phyloP scores from a whole-genome alignment of 2,797 vertebrate genomes.

The Xiphophorus birchmanni region DNA sequence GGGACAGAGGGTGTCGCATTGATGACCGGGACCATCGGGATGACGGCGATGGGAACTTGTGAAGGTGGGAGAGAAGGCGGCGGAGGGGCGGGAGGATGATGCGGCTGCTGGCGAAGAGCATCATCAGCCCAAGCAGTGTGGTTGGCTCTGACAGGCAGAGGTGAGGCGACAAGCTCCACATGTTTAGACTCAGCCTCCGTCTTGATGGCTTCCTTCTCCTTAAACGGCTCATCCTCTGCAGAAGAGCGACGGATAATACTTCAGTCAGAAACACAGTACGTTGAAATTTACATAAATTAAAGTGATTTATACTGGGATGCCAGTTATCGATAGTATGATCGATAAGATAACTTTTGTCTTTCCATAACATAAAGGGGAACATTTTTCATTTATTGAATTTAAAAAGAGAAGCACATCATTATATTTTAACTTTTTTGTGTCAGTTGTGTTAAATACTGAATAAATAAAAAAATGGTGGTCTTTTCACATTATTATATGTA shows the following conservation, averaged over 20 bases:
- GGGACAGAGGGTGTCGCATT: slow-evolving; percentile 61
- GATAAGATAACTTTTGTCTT: too few relatives aligned
- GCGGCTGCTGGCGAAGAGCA: slow-evolving; percentile 66
- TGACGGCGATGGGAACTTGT: slow-evolving; percentile 83
- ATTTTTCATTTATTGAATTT: too few relatives aligned
- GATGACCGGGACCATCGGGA: slow-evolving; percentile 87
- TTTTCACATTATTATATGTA: too few relatives aligned
- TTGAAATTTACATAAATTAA: not conserved
- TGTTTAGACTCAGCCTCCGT: slow-evolving; percentile 83
- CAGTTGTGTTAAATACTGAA: too few relatives aligned
- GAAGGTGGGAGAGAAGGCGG: slow-evolving; percentile 67
- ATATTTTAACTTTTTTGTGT: too few relatives aligned
- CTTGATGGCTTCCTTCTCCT: slow-evolving; percentile 80
- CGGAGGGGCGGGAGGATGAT: slow-evolving; percentile 68
- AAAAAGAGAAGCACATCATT: too few relatives aligned
- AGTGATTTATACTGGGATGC: not conserved
- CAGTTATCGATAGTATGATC: too few relatives aligned
- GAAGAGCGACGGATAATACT: not conserved
- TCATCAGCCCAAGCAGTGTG: slow-evolving; percentile 75
- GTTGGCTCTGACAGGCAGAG: slow-evolving; percentile 74
- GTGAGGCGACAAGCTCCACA: slow-evolving; percentile 62
- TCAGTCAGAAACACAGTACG: not conserved
- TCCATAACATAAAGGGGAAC: too few relatives aligned
- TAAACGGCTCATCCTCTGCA: slow-evolving; percentile 78
- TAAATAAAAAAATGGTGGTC: too few relatives aligned